These are phyloP conservation scores for Tapirus terrestris DNA, from an alignment of 2,113 vertebrate genomes.

Conservation along the genomic window DNA sequence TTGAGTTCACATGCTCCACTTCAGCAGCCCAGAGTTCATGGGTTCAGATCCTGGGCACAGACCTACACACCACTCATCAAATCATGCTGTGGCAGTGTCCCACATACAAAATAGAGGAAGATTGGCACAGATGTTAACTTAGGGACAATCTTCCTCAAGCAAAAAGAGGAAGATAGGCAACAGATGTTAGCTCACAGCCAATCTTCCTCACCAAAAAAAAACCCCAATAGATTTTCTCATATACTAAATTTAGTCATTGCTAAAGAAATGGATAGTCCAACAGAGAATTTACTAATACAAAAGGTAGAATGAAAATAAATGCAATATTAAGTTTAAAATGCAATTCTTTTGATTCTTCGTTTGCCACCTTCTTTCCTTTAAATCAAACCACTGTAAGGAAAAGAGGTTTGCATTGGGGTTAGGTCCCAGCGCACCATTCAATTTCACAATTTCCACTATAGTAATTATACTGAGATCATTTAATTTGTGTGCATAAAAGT, in stretches of 20 bases:
- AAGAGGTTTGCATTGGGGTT: constrained; percentile 53
- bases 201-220: no score
- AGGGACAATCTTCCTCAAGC: no score
- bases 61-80: no score
- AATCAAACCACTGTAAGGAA: constrained; percentile 12
- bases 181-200: no score
- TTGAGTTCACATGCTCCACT: no score
- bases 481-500: constrained; percentile 3
- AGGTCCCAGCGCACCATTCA: constrained; percentile 33
- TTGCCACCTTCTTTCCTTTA: not conserved
- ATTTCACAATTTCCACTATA: constrained; percentile 42
- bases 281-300: constrained; percentile 20
- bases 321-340: not conserved
- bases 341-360: not conserved
- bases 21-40: no score
- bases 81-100: no score
- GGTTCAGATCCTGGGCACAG: no score
- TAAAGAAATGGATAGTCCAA: not conserved
- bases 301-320: constrained; percentile 27
- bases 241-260: not conserved
- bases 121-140: no score
- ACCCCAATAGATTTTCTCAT: not conserved
- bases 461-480: constrained; percentile 59
- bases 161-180: no score
- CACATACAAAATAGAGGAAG: no score